Evolutionary conservation across 2,797 vertebrate species (phyloP).

Genomic region (Thamnophis elegans): DNA sequence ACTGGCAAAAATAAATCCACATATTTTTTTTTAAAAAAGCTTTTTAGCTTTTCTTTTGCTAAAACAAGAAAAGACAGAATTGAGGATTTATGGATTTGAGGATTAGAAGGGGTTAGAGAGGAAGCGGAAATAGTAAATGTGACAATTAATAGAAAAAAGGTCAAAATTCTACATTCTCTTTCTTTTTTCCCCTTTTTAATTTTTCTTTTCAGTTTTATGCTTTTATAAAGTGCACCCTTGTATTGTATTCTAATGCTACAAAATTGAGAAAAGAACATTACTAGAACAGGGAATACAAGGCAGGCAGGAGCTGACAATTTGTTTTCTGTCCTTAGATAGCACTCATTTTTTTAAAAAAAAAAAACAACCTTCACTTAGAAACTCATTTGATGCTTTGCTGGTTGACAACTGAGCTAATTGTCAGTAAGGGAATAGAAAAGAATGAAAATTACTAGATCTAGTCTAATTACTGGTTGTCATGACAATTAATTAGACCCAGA

Average conservation of each 20-base stretch:
- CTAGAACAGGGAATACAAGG: neutral
- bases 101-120: neutral
- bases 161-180: neutral
- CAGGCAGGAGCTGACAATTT: no score
- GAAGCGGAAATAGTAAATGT: neutral
- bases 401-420: neutral
- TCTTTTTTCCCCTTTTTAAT: neutral
- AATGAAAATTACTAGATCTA: neutral
- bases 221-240: neutral
- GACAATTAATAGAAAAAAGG: neutral
- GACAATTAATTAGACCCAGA: conserved; percentile 3
- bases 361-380: neutral
- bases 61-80: neutral
- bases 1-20: no score
- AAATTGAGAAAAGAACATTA: neutral
- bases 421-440: neutral
- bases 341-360: neutral
- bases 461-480: conserved; percentile 19
- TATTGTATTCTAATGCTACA: neutral
- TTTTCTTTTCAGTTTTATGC: neutral
- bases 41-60: neutral
- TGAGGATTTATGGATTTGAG: neutral
- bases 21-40: neutral
- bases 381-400: neutral
- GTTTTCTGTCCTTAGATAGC: neutral